Base-by-base conservation (phyloP, 2,113 vertebrate genomes). In the Siphamia tubifer region DNA sequence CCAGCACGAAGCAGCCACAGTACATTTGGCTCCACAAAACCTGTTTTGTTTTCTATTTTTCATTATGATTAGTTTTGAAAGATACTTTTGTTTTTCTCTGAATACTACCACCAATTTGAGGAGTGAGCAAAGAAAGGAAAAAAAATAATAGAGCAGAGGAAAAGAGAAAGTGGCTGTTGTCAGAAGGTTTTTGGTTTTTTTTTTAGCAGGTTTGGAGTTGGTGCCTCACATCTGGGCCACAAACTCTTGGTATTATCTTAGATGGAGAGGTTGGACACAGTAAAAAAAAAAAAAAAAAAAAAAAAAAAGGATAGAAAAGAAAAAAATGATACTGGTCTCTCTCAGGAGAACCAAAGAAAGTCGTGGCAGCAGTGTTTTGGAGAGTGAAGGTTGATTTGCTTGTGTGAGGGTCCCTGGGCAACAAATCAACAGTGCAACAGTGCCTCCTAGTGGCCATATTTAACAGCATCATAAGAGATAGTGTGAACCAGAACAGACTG, bases 151-250 rank as follows among this genome's bases (percentile, higher is more conserved):
- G 45, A 60, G 42, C 31, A 49, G 70, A 69, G 64, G n/a, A n/a
- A n/a, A 55, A 81, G 83, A 36, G 80, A 84, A 85, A 83, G 80
- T 72, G 81, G 17, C 30, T 85, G 54, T 63, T n/a, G n/a, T n/a
- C n/a, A n/a, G n/a, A n/a, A n/a, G n/a, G n/a, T n/a, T n/a, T n/a
- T n/a, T n/a, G n/a, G n/a, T n/a, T n/a, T 35, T 74, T 77, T 79
- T 47, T 74, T 52, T 56, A 61, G 58, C 27, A 64, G 56, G 31
- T 74, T 77, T 47, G 1, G 67, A 42, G 53, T 73, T 74, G 52
- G 68, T 88, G 72, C 77, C 57, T 74, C 55, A 86, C 86, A 89
- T 90, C 86, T 91, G 89, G 82, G 60, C 77, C 68, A 68, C 81
- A 80, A 84, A 55, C 54, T 24, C 20, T 8, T 34, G 51, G 51